Conservation (phyloP, 2,888 invertebrate genomes). For the Meghimatium bilineatum region DNA sequence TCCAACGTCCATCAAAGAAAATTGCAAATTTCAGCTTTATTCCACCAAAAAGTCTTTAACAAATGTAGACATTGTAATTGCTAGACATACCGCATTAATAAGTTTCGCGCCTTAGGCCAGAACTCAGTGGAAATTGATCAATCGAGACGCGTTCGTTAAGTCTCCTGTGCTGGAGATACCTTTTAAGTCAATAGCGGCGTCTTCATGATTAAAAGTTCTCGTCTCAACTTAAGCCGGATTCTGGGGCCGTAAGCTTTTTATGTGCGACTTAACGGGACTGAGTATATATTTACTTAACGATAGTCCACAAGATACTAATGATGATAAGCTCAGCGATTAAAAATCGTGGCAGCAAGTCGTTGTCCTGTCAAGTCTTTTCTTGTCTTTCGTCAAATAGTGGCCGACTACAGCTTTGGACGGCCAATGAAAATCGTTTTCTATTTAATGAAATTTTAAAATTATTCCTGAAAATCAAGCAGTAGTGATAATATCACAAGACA, state of each 20-base stretch:
- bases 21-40: conserved; percentile 26
- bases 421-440: neutral
- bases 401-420: conserved; percentile 5
- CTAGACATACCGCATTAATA: conserved; percentile 34
- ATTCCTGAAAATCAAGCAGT: no score
- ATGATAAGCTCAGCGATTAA: conserved; percentile 42
- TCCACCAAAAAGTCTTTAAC: conserved; percentile 19
- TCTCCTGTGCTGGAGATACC: conserved; percentile 26
- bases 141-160: conserved; percentile 40
- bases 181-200: conserved; percentile 36
- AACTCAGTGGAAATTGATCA: conserved; percentile 33
- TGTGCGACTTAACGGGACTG: conserved; percentile 38
- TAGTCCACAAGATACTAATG: conserved; percentile 41
- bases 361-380: conserved; percentile 25
- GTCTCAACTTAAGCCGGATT: conserved; percentile 39
- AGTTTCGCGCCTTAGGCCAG: conserved; percentile 33
- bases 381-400: neutral
- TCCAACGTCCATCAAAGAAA: conserved; percentile 25
- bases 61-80: conserved; percentile 36
- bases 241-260: conserved; percentile 33
- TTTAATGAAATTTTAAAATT: neutral
- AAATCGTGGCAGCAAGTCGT: conserved; percentile 35
- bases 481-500: no score
- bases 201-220: conserved; percentile 37
- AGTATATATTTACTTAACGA: conserved; percentile 36